Conservation (phyloP, 2,888 invertebrate genomes). For the Pollenia griseotomentosa region DNA sequence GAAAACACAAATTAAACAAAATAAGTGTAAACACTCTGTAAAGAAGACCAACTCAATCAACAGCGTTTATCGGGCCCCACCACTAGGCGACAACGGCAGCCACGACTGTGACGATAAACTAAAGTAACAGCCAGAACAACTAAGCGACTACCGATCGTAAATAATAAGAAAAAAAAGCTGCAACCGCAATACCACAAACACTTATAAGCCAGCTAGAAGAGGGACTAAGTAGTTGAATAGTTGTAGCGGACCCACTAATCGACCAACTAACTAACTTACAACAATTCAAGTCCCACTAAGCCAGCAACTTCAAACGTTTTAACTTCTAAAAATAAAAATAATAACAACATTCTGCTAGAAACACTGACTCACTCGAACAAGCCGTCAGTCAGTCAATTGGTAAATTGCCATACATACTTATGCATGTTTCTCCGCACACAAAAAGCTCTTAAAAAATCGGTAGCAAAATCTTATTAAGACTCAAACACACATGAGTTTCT, state of each 20-base stretch:
- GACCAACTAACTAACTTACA: conserved; percentile 14
- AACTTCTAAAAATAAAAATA: conserved; percentile 31
- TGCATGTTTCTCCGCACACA: conserved; percentile 16
- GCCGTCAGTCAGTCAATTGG: not conserved
- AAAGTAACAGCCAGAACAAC: conserved; percentile 35
- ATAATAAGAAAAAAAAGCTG: not conserved
- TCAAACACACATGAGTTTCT: not conserved
- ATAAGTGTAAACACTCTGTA: conserved; percentile 12
- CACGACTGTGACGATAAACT: not conserved
- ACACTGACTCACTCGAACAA: conserved; percentile 17
- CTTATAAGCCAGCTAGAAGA: no score
- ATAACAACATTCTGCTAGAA: conserved; percentile 21
- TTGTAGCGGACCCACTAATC: conserved; percentile 22
- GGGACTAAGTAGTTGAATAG: no score
- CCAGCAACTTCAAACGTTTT: not conserved
- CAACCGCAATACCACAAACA: not conserved
- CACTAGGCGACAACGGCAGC: not conserved
- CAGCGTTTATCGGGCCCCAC: conserved; percentile 7
- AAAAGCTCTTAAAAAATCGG: conserved; percentile 48
- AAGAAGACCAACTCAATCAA: conserved; percentile 12
- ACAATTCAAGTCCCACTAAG: not conserved
- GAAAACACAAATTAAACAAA: conserved; percentile 42
- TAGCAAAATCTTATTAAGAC: conserved; percentile 23
- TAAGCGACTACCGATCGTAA: conserved; percentile 6
- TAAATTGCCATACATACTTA: conserved; percentile 9